These are phyloP conservation scores for Lutjanus argentimaculatus DNA, from an alignment of 2,797 vertebrate genomes.

Conservation along the genomic window DNA sequence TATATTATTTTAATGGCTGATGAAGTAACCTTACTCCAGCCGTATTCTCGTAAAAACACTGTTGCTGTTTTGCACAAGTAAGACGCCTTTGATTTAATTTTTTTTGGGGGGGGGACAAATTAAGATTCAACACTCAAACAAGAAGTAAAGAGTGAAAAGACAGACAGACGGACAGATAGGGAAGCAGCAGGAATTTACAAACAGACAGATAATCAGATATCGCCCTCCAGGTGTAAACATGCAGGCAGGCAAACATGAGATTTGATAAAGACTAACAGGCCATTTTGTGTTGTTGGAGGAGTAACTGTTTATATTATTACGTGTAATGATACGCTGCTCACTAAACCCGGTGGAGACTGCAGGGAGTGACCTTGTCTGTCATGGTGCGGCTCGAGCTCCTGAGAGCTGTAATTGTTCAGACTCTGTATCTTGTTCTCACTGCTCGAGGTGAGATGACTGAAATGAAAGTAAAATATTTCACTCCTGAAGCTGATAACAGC, in stretches of 20 bases:
- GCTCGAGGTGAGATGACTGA: slow-evolving; percentile 1
- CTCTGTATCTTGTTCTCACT: slow-evolving; percentile 3
- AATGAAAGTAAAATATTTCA: not conserved
- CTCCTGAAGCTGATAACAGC: not conserved
- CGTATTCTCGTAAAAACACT: not conserved
- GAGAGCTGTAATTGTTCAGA: not conserved
- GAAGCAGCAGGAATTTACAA: slow-evolving; percentile 8
- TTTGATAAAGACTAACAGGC: slow-evolving; percentile 27
- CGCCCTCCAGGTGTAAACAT: slow-evolving; percentile 47
- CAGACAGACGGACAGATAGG: slow-evolving; percentile 17
- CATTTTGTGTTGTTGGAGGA: slow-evolving; percentile 41
- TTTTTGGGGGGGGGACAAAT: not conserved
- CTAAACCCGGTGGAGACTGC: slow-evolving; percentile 65
- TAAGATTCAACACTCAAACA: not conserved
- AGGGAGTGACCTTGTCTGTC: slow-evolving; percentile 62
- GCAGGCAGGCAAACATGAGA: slow-evolving; percentile 43
- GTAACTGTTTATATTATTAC: slow-evolving; percentile 76
- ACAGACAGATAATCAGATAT: slow-evolving; percentile 48
- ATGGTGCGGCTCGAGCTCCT: slow-evolving; percentile 16
- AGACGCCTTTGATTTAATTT: not conserved
- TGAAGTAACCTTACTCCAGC: not conserved
- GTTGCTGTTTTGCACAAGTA: not conserved
- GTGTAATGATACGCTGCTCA: slow-evolving; percentile 68
- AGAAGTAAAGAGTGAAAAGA: slow-evolving; percentile 10
- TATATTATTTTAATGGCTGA: not conserved